A percentile compares a stretch with the other conserved stretches of the same genome.
Conservation (phyloP, 2,113 vertebrate species). For the Melanocharis versteri region DNA sequence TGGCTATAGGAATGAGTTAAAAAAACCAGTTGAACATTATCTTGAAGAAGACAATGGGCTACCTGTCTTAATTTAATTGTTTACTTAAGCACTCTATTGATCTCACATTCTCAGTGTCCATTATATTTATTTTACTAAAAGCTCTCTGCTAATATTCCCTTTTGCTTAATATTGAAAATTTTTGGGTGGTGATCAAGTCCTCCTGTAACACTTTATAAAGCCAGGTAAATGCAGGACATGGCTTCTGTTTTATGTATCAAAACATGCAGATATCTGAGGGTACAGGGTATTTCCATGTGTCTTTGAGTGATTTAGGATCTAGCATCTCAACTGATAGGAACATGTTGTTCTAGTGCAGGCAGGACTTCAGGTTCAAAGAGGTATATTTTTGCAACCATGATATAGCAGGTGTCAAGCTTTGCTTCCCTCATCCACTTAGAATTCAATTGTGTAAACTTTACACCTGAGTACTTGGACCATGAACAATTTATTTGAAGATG, state of each 20-base stretch:
- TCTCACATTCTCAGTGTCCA: background rate
- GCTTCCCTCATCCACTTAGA: background rate
- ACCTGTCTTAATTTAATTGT: background rate
- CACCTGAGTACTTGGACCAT: conserved; percentile 20
- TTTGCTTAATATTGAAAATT: background rate
- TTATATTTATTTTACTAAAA: background rate
- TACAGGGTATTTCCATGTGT: background rate
- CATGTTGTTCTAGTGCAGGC: background rate
- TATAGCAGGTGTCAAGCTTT: conserved; percentile 3
- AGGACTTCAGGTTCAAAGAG: background rate
- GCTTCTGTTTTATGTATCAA: background rate
- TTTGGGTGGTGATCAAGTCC: background rate
- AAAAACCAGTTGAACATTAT: background rate
- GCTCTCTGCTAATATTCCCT: background rate
- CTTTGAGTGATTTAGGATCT: background rate
- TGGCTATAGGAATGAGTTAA: background rate
- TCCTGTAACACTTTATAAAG: background rate
- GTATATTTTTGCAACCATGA: background rate
- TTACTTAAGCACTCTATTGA: background rate
- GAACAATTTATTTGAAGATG: conserved; percentile 48
- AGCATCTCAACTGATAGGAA: background rate
- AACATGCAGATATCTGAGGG: background rate
- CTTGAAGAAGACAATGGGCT: background rate
- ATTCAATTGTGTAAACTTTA: conserved; percentile 27
- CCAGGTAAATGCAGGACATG: background rate